Evolutionary conservation across 2,888 invertebrate species (phyloP), one percentile per base, ranked within the genome.

Genomic region (Hymenopus coronatus): DNA sequence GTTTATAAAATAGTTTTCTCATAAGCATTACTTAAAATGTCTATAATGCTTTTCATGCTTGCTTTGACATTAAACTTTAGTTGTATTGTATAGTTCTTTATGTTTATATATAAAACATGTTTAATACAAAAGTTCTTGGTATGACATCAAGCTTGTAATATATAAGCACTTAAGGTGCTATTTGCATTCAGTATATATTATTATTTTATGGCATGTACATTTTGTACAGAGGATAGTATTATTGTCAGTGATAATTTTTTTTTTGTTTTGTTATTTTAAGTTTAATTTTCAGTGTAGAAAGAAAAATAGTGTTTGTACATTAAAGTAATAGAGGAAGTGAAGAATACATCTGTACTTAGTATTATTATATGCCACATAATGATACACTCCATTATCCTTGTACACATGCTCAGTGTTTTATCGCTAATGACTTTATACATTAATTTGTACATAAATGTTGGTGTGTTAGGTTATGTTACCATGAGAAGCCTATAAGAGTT

Each of bases 391-490:
- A 33, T 87, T 82, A 27, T 40, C 82, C 82, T 87, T 87, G 81
- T 87, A 82, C 87, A 87, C 82, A 87, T 30, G 87, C 87, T 87
- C 27, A 40, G n/a, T 87, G 82, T 87, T 87, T 87, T 28, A 33
- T 87, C 25, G 40, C 87, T 82, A 87, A 33, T 87, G 20, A 70
- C 54, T 70, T 70, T 70, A 70, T 70, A 70, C 54, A 70, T 70
- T 70, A 70, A 70, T 70, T 70, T 70, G 54, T 70, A 27, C 85
- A 54, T 70, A 70, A 82, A n/a, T 82, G 54, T 82, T 28, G 33
- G 87, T 87, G 40, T 82, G 82, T 82, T 87, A 87, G 87, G 87
- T 87, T 82, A 27, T 27, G 54, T 87, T 87, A 70, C 20, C 20
- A 70, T 70, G 54, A 70, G 54, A 70, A 70, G 54, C 54, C 15